Conservation (phyloP, 2,888 invertebrate genomes). For the Xestia rhomboidea region DNA sequence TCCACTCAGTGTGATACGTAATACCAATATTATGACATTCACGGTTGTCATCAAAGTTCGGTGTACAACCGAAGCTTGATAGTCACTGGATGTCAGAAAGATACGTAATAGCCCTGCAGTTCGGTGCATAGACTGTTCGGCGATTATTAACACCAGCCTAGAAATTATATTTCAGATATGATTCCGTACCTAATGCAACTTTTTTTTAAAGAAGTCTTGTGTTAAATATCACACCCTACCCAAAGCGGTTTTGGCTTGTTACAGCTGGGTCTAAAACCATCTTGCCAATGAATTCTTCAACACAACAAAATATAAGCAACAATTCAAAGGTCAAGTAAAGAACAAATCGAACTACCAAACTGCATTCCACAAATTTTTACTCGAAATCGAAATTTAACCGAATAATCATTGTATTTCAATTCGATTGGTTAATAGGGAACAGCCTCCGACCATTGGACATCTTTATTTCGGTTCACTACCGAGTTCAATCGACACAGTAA, state of each 20-base stretch:
- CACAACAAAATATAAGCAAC: neutral
- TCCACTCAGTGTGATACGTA: too few species aligned
- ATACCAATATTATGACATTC: too few species aligned
- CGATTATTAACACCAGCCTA: too few species aligned
- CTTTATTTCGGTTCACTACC: slow-evolving; percentile 59
- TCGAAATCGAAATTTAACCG: slow-evolving; percentile 50
- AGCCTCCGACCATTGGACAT: slow-evolving; percentile 43
- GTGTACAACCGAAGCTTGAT: too few species aligned
- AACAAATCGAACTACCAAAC: slow-evolving; percentile 32
- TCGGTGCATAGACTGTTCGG: too few species aligned
- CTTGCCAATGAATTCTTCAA: neutral
- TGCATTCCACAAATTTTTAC: slow-evolving; percentile 55
- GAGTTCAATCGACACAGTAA: slow-evolving; percentile 42
- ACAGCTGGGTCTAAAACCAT: neutral
- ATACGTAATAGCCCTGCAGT: too few species aligned
- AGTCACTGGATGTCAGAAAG: too few species aligned
- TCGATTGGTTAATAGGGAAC: slow-evolving; percentile 44
- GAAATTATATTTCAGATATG: too few species aligned
- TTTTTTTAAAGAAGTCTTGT: too few species aligned
- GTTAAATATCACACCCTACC: neutral
- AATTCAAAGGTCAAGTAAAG: slow-evolving; percentile 20
- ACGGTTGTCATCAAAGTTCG: too few species aligned
- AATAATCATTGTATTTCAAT: slow-evolving; percentile 60
- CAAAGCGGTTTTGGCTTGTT: neutral
- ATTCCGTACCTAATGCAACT: too few species aligned